Base-by-base conservation (phyloP, 2,797 vertebrate genomes). In the Australoheros facetus region DNA sequence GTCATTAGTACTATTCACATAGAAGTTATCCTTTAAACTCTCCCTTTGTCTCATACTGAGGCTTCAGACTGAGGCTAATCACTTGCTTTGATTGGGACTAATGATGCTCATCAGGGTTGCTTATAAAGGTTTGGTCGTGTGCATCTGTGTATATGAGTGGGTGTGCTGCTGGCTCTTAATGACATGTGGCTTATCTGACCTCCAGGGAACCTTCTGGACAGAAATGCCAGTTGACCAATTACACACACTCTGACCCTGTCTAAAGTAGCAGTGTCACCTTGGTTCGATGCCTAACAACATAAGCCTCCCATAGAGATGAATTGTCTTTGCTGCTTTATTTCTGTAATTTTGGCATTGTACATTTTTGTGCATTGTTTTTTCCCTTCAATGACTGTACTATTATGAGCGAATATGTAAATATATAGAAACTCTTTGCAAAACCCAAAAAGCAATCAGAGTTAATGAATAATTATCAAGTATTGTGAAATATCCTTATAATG, bases 81-180 rank as follows among this genome's bases (percentile, higher is more conserved):
- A 71, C 71, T 72, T 64, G 37, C 87, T 87, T 83, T 90, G 87
- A 93, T 89, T 81, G 75, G 51, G 76, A 56, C 56, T 87, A 84
- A 88, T 85, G 81, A 83, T 81, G 69, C 81, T 86, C 71, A 85
- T 85, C 79, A 83, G 66, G 34, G 73, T 53, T 71, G 34, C 56
- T 86, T 80, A 70, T 30, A 72, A 54, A 82, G 62, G 71, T 56
- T 60, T 81, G 72, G 42, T 70, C 34, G 32, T 56, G n/a, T 66
- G 70, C 23, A 17, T 77, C 39, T 55, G 79, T 77, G 56, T 48
- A 21, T 70, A 70, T 23, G 77, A 53, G 42, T 75, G 54, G 48
- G 55, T 17, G 55, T 55, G 60, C 10, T 28, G 37, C 51, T 64
- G 28, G 19, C n/a, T 55, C 53, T 66, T 75, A 83, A 82, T 80